A percentile compares a stretch with the other conserved stretches of the same genome.
These are phyloP conservation scores for Paedocypris micromegethes DNA, from an alignment of 2,797 vertebrate species.

Conservation along the genomic window DNA sequence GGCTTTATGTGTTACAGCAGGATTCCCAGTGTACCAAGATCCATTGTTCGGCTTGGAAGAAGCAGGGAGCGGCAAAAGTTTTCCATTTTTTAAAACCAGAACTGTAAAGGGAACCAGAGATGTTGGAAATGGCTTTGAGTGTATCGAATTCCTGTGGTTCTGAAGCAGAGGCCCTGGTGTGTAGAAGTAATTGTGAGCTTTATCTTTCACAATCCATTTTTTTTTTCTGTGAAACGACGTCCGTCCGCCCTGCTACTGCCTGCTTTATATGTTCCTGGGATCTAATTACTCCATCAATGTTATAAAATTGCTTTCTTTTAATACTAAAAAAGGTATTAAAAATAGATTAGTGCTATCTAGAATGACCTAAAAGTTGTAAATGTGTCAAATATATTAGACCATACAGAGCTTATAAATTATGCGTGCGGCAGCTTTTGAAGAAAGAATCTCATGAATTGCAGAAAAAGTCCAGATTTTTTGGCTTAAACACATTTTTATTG, in stretches of 20 bases:
- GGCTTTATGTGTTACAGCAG: not conserved
- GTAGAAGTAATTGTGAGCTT: conserved; percentile 55
- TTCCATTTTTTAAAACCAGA: conserved; percentile 1
- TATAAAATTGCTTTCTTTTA: not conserved
- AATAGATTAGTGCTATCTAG: no score
- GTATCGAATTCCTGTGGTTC: conserved; percentile 5
- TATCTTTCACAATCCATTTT: conserved; percentile 50
- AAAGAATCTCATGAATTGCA: no score
- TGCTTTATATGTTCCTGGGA: conserved; percentile 58
- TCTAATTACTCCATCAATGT: conserved; percentile 40
- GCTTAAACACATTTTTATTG: no score
- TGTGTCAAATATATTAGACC: no score
- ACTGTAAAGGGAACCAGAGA: conserved; percentile 1
- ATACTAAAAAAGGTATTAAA: not conserved
- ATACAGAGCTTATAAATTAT: no score
- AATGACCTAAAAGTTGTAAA: no score
- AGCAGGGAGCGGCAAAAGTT: conserved; percentile 7
- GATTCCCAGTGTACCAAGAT: conserved; percentile 15
- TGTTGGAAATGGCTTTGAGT: conserved; percentile 9
- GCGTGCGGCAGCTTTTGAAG: no score
- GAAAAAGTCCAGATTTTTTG: no score
- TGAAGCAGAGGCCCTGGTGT: conserved; percentile 34
- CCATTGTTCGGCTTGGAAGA: conserved; percentile 26
- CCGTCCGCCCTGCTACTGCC: conserved; percentile 60
- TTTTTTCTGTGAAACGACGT: conserved; percentile 63